These are phyloP conservation scores for Nymphalis c-album DNA, from an alignment of 2,888 invertebrate species.

Conservation along the genomic window DNA sequence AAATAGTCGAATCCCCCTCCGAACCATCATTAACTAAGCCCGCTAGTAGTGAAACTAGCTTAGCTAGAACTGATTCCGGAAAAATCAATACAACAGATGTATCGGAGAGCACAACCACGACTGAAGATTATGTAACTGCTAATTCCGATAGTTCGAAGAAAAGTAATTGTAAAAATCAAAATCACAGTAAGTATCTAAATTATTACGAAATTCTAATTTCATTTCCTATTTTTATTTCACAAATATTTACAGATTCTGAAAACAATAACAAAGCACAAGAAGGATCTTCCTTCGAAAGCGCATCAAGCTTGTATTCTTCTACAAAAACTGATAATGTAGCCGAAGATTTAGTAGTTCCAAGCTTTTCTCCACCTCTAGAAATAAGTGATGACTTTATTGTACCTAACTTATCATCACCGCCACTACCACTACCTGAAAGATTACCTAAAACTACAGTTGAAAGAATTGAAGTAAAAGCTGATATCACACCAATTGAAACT, in stretches of 20 bases:
- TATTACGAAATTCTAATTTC: background rate
- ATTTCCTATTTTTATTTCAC: background rate
- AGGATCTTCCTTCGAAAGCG: slow-evolving; percentile 94
- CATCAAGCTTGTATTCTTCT: slow-evolving; percentile 89
- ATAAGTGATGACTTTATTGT: slow-evolving; percentile 76
- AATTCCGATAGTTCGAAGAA: slow-evolving; percentile 88
- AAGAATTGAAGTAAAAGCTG: slow-evolving; percentile 71
- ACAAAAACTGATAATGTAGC: slow-evolving; percentile 86
- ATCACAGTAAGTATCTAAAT: slow-evolving; percentile 61
- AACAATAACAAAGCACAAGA: slow-evolving; percentile 84
- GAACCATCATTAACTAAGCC: slow-evolving; percentile 63
- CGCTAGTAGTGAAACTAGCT: slow-evolving; percentile 68
- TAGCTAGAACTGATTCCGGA: slow-evolving; percentile 87
- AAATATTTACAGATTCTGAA: slow-evolving; percentile 68
- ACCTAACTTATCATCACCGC: slow-evolving; percentile 71
- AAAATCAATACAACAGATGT: slow-evolving; percentile 88
- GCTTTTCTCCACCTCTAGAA: slow-evolving; percentile 82
- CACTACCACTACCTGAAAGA: slow-evolving; percentile 71
- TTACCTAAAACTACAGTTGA: slow-evolving; percentile 61
- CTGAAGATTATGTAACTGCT: slow-evolving; percentile 94
- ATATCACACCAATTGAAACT: slow-evolving; percentile 64
- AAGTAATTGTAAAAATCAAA: slow-evolving; percentile 76
- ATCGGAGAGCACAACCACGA: slow-evolving; percentile 92
- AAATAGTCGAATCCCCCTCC: slow-evolving; percentile 65
- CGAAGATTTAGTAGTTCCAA: slow-evolving; percentile 84